A percentile compares a stretch with the other conserved stretches of the same genome.
These are phyloP conservation scores for Cephus sareptanus DNA, from an alignment of 2,888 invertebrate species.

Conservation along the genomic window DNA sequence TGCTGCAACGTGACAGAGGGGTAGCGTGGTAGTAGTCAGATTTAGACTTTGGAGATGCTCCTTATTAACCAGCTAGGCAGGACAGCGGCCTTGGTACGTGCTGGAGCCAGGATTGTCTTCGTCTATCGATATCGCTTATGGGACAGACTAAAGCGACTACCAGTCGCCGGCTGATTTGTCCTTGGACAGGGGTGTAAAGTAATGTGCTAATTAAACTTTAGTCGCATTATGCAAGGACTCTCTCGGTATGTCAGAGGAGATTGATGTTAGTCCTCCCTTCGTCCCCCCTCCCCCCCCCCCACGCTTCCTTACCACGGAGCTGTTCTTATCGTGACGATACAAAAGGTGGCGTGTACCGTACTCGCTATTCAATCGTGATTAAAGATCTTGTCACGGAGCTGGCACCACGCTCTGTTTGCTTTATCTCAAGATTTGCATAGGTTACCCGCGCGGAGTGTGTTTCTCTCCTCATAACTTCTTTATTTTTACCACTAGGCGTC, in stretches of 20 bases:
- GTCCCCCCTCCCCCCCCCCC: conserved; percentile 10
- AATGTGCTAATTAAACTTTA: conserved; percentile 64
- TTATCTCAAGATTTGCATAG: conserved; percentile 11
- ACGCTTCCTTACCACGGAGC: conserved; percentile 24
- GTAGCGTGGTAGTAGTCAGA: neutral
- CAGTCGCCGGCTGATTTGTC: conserved; percentile 43
- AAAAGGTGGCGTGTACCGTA: conserved; percentile 55
- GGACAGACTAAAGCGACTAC: conserved; percentile 1
- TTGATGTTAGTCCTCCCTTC: conserved; percentile 15
- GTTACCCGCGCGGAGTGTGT: conserved; percentile 22
- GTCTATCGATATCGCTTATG: conserved; percentile 19
- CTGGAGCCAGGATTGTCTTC: neutral
- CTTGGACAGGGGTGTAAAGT: conserved; percentile 45
- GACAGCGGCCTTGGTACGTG: neutral
- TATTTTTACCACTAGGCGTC: conserved; percentile 35
- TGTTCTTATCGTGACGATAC: conserved; percentile 54
- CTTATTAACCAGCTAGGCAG: neutral
- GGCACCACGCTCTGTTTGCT: conserved; percentile 22
- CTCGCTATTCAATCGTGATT: conserved; percentile 57
- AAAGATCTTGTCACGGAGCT: conserved; percentile 62
- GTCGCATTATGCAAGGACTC: conserved; percentile 51
- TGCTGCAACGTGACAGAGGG: neutral
- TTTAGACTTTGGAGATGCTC: neutral
- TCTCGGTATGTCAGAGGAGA: conserved; percentile 22
- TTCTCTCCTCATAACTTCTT: conserved; percentile 39